A percentile compares a stretch with the other conserved stretches of the same genome.
These are phyloP conservation scores for Poicephalus meyeri DNA, from an alignment of 2,113 vertebrate species.

Conservation along the genomic window DNA sequence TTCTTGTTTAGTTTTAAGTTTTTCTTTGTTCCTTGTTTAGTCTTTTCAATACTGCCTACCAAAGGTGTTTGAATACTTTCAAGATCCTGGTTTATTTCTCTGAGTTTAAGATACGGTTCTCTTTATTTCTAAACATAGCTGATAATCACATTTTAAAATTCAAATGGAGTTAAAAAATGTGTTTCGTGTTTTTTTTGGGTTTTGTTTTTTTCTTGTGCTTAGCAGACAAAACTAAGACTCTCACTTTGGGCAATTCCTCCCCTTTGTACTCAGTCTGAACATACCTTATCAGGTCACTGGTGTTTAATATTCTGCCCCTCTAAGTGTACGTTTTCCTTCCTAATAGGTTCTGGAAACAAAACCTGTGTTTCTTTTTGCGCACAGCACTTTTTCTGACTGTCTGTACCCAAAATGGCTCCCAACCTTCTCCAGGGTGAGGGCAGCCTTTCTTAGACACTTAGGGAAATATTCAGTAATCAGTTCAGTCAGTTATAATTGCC, in stretches of 20 bases:
- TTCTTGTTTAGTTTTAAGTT: not conserved
- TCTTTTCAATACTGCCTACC: not conserved
- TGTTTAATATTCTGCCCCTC: not conserved
- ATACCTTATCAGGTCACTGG: not conserved
- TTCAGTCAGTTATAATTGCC: constrained; percentile 10
- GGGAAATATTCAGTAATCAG: not conserved
- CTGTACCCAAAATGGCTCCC: not conserved
- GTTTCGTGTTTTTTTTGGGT: accelerated
- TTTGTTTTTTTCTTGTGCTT: not conserved
- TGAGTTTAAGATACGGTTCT: not conserved
- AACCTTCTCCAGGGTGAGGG: not conserved
- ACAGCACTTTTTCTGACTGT: not conserved
- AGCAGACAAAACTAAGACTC: not conserved
- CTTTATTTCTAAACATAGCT: not conserved
- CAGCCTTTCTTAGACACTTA: not conserved
- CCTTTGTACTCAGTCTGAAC: not conserved
- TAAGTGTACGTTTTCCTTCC: not conserved
- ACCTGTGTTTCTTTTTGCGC: not conserved
- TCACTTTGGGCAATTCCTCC: not conserved
- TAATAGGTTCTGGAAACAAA: not conserved
- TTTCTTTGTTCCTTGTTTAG: not conserved
- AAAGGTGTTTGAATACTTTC: not conserved
- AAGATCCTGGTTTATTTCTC: not conserved
- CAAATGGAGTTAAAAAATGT: not conserved
- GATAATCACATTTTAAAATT: not conserved